Base-by-base conservation (phyloP, 1,140 invertebrate species). In the Aricia agestis region DNA sequence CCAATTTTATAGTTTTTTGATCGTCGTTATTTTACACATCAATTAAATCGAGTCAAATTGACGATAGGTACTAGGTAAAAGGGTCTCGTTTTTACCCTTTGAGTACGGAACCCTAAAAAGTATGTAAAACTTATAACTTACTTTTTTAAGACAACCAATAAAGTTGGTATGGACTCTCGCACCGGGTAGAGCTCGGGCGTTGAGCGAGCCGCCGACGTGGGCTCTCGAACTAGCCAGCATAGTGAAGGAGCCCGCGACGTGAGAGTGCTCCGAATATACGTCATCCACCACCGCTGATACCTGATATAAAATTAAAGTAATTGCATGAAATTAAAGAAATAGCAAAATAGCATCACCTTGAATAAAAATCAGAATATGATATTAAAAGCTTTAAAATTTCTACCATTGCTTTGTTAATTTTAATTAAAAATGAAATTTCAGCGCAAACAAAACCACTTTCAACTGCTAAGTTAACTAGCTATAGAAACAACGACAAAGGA, bases 111-210 rank as follows among this genome's bases (percentile, higher is more conserved):
- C n/a, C n/a, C n/a, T n/a, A n/a, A n/a, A n/a, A n/a, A n/a, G n/a
- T n/a, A n/a, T n/a, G n/a, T n/a, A n/a, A n/a, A n/a, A n/a, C n/a
- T n/a, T n/a, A n/a, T n/a, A 32, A 52, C 72, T 74, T 90, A 99
- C 98, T 94, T 99, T 98, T 88, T 97, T 95, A 81, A 99, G 93
- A 86, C 98, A 99, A 5, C 98, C 98, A 74, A 98, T 96, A 85
- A 99, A 99, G 91, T 98, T 98, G 80, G 94, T 96, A 83, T 96
- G 95, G 15, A 97, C 95, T 69, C 95, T 94, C n/a, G 96, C 95
- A 0, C 97, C 97, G n/a, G 95, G 94, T 58, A 98, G 90, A 2
- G 94, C 94, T 52, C 94, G 92, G 2, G 96, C 94, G 83, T 97
- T 96, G 32, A 97, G 95, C 17, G 96, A 96, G 2, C 98, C 98